These are phyloP conservation scores for Drosophila anomalata DNA, from an alignment of 2,888 invertebrate genomes.

Conservation along the genomic window DNA sequence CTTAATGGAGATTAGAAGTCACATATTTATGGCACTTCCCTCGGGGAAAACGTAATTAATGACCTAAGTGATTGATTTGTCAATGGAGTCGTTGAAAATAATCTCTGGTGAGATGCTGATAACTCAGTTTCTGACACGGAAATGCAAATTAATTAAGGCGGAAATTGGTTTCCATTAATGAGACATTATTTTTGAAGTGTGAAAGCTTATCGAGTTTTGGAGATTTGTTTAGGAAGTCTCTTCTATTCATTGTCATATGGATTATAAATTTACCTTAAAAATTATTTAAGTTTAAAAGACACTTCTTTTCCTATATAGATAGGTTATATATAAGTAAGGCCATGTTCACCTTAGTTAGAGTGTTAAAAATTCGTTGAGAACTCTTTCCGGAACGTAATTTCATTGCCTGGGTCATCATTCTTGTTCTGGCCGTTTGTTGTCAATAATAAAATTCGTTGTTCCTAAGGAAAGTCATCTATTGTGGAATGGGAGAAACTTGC, in stretches of 20 bases:
- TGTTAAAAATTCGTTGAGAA: slow-evolving; percentile 4
- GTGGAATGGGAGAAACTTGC: slow-evolving; percentile 46
- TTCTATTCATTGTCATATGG: background rate
- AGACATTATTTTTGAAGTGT: background rate
- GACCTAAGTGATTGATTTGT: slow-evolving; percentile 41
- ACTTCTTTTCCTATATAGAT: no score
- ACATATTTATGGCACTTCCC: slow-evolving; percentile 27
- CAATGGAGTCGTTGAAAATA: slow-evolving; percentile 32
- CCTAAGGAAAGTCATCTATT: slow-evolving; percentile 29
- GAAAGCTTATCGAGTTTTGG: background rate
- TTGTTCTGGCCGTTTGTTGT: slow-evolving; percentile 50
- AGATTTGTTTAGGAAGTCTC: background rate
- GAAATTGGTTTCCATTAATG: background rate
- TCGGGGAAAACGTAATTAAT: slow-evolving; percentile 27
- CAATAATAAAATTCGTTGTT: slow-evolving; percentile 68
- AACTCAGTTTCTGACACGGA: slow-evolving; percentile 4
- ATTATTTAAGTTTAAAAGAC: no score
- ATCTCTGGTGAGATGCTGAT: slow-evolving; percentile 26
- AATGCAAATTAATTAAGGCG: slow-evolving; percentile 17
- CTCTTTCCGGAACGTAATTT: slow-evolving; percentile 22
- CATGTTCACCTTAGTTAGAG: background rate
- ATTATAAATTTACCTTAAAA: no score
- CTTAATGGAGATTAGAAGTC: slow-evolving; percentile 36
- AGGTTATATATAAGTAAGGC: no score
- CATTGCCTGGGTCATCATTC: slow-evolving; percentile 35